phyloP scores from a whole-genome alignment of 2,113 vertebrate species.

The Mystacornis crossleyi region DNA sequence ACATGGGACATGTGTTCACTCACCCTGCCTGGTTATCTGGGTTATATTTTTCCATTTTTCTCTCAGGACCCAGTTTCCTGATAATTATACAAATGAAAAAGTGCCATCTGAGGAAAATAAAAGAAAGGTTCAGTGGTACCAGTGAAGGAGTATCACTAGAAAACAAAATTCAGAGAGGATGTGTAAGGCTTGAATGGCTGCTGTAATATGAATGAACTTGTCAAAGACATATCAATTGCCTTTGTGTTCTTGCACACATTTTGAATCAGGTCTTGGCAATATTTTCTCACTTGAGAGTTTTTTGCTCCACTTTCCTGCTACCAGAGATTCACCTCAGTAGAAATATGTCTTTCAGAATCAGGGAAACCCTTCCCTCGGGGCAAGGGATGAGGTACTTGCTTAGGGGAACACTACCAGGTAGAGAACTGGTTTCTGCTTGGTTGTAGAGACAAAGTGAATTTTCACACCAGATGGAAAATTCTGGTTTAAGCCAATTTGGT shows the following conservation, averaged over 20 bases:
- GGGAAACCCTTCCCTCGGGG: not conserved
- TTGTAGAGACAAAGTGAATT: not conserved
- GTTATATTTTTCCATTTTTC: constrained; percentile 8
- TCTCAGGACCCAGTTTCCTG: not conserved
- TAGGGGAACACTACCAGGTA: not conserved
- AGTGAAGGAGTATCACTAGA: not conserved
- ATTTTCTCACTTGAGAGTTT: not conserved
- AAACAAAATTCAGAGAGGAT: constrained; percentile 25
- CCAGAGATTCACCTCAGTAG: not conserved
- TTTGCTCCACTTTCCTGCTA: not conserved
- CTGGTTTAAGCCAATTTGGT: not conserved
- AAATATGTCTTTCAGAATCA: not conserved
- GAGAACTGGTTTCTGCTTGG: not conserved
- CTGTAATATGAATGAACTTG: constrained; percentile 2
- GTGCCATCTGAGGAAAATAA: not conserved
- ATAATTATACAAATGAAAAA: not conserved
- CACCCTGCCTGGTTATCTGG: not conserved
- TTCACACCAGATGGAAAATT: not conserved
- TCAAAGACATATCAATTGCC: not conserved
- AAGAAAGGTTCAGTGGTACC: not conserved
- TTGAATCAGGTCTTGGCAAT: not conserved
- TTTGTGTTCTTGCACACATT: not conserved
- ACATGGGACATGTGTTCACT: not conserved
- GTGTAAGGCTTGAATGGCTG: not conserved
- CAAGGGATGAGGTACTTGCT: not conserved